A percentile compares a stretch with the other conserved stretches of the same genome.
Evolutionary conservation across 1,140 invertebrate species (phyloP).

Genomic region (Thaumatotibia leucotreta): DNA sequence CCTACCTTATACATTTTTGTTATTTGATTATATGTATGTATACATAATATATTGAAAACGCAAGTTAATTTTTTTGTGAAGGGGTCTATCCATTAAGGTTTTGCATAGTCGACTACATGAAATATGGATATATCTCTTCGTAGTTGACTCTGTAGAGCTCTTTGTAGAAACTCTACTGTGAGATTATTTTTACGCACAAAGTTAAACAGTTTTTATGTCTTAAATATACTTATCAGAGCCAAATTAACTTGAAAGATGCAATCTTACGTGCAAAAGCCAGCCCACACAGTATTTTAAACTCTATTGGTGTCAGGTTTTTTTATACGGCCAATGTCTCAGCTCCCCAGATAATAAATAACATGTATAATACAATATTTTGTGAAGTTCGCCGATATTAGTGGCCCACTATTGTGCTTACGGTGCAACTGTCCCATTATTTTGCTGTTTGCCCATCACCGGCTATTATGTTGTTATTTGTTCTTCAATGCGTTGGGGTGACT

Average conservation of each 20-base stretch:
- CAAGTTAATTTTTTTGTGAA: too few relatives aligned
- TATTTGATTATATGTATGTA: too few relatives aligned
- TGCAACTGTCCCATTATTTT: constrained; percentile 55
- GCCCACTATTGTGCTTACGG: constrained; percentile 57
- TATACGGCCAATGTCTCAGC: neutral
- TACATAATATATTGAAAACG: too few relatives aligned
- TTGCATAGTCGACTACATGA: too few relatives aligned
- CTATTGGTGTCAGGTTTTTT: neutral
- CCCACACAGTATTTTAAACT: constrained; percentile 21
- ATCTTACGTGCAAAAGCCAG: neutral
- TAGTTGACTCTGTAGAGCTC: too few relatives aligned
- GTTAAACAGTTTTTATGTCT: too few relatives aligned
- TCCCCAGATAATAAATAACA: constrained; percentile 38
- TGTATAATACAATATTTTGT: constrained; percentile 50
- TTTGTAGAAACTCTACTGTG: too few relatives aligned
- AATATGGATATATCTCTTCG: too few relatives aligned
- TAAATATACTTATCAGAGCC: too few relatives aligned
- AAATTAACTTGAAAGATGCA: neutral
- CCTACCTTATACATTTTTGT: too few relatives aligned
- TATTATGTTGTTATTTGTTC: constrained; percentile 70
- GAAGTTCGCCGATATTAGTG: constrained; percentile 45
- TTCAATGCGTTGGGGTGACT: constrained; percentile 55
- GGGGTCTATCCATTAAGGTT: too few relatives aligned
- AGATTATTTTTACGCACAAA: too few relatives aligned
- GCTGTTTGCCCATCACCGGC: constrained; percentile 55